These are phyloP conservation scores for Lasiurus cinereus DNA, from an alignment of 2,113 vertebrate species.

Conservation along the genomic window DNA sequence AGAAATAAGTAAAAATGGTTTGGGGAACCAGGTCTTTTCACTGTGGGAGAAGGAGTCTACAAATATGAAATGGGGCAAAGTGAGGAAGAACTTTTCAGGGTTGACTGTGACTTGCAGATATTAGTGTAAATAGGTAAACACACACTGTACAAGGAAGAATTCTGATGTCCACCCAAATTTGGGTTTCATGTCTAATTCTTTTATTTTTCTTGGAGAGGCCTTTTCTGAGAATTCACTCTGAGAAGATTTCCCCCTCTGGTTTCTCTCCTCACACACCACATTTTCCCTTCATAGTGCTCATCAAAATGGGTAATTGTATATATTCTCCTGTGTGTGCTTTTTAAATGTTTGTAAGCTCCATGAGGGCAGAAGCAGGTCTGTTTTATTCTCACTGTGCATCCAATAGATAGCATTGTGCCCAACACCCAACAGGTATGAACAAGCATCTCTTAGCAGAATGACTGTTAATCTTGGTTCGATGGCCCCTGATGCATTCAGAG, in stretches of 20 bases:
- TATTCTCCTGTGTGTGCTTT: not conserved
- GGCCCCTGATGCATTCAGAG: not conserved
- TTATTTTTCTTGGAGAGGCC: not conserved
- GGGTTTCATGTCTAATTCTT: not conserved
- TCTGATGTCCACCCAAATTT: not conserved
- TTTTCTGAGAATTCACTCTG: not conserved
- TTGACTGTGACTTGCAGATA: not conserved
- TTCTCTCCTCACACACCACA: not conserved
- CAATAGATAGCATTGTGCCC: no score
- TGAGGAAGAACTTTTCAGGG: not conserved
- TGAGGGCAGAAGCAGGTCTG: rapidly evolving
- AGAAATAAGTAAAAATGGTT: not conserved
- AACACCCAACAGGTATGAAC: no score
- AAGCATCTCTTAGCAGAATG: no score
- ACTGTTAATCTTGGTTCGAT: no score
- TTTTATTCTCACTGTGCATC: not conserved
- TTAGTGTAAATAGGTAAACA: not conserved
- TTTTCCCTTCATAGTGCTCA: not conserved
- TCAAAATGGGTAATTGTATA: not conserved
- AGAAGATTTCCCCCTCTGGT: not conserved
- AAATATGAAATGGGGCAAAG: not conserved
- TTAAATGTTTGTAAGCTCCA: not conserved
- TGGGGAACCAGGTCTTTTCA: not conserved
- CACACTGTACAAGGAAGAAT: not conserved
- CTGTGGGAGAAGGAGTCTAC: not conserved